Evolutionary conservation across 2,113 vertebrate genomes (phyloP).

Genomic region (Scomber colias): DNA sequence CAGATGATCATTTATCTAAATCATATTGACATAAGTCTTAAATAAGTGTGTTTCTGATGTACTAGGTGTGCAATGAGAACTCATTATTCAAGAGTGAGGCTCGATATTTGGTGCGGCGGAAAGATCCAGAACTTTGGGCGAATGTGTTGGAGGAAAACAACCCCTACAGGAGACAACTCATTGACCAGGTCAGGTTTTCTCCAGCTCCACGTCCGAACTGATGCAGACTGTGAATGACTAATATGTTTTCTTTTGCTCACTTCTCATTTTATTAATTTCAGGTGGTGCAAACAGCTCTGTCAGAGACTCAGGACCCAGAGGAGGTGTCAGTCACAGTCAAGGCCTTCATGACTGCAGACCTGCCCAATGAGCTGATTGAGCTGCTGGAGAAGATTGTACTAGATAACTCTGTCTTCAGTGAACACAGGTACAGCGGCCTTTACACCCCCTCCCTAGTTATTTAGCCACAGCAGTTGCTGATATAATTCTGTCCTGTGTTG

Average conservation of each 20-base stretch:
- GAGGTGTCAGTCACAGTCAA: constrained; percentile 94
- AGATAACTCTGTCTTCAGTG: constrained; percentile 94
- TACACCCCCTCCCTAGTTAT: no score
- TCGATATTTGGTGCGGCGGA: constrained; percentile 91
- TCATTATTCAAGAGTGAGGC: constrained; percentile 94
- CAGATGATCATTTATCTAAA: neutral
- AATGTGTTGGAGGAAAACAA: constrained; percentile 91
- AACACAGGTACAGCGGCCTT: constrained; percentile 86
- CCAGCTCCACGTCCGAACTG: neutral
- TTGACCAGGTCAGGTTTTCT: constrained; percentile 88
- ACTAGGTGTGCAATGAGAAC: constrained; percentile 95
- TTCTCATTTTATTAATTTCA: constrained; percentile 50
- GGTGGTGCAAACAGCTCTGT: constrained; percentile 95
- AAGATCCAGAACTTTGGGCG: constrained; percentile 94
- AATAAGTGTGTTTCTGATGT: neutral
- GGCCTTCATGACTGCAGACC: constrained; percentile 94
- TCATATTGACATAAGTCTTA: neutral
- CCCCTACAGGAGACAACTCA: constrained; percentile 89
- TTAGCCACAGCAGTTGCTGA: no score
- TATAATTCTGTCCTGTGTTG: no score
- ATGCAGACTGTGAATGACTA: neutral
- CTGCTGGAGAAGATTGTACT: constrained; percentile 95
- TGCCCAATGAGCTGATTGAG: constrained; percentile 93
- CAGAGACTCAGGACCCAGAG: constrained; percentile 94
- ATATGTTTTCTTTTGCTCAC: neutral